These are phyloP conservation scores for Epinotia brunnichana DNA, from an alignment of 2,888 invertebrate genomes.

Conservation along the genomic window DNA sequence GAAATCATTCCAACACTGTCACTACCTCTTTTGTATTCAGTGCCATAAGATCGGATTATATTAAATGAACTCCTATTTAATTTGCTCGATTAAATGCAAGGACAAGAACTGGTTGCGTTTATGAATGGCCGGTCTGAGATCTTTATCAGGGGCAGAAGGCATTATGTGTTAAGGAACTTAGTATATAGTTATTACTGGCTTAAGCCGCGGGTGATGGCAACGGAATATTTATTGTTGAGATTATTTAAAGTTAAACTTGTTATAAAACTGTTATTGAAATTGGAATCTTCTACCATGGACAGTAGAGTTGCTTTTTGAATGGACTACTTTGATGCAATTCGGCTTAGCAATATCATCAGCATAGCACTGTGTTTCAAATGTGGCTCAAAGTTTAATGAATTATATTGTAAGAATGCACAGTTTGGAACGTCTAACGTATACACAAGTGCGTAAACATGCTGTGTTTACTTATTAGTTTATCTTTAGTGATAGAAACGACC, in stretches of 20 bases:
- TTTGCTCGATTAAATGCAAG: slow-evolving; percentile 37
- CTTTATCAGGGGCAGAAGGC: slow-evolving; percentile 1
- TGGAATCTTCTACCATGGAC: too few relatives aligned
- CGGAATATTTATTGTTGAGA: slow-evolving; percentile 2
- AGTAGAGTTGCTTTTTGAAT: too few relatives aligned
- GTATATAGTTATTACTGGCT: background rate
- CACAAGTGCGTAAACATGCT: background rate
- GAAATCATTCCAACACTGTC: background rate
- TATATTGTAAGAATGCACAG: background rate
- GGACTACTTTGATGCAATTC: too few relatives aligned
- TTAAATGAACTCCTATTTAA: slow-evolving; percentile 20
- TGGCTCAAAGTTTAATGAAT: slow-evolving; percentile 8
- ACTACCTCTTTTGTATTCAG: slow-evolving; percentile 25
- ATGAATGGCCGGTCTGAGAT: slow-evolving; percentile 16
- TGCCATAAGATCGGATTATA: slow-evolving; percentile 26
- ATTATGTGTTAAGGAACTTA: background rate
- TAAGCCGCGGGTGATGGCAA: background rate
- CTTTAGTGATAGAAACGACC: too few relatives aligned
- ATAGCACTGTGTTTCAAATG: background rate
- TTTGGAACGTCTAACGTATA: background rate
- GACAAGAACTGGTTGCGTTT: slow-evolving; percentile 32
- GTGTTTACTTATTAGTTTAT: background rate
- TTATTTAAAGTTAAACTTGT: too few relatives aligned
- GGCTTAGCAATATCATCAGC: background rate
- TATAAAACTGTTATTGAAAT: too few relatives aligned